Evolutionary conservation across 2,888 invertebrate species (phyloP).

Genomic region (Clistopyga incitator): DNA sequence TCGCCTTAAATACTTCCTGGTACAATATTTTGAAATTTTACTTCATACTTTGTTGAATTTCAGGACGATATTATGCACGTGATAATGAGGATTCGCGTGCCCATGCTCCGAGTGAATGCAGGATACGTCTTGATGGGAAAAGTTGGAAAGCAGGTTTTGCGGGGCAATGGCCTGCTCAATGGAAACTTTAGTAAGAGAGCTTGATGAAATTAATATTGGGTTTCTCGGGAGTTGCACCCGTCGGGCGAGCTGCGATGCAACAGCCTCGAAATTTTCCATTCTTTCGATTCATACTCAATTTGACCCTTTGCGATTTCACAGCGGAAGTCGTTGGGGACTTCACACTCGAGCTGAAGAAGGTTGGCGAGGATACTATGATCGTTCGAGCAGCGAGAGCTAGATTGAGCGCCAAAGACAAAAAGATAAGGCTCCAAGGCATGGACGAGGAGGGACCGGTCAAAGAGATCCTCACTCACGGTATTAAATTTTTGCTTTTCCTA

Average conservation of each 20-base stretch:
- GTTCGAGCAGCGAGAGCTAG: slow-evolving; percentile 81
- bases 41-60: slow-evolving; percentile 49
- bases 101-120: slow-evolving; percentile 77
- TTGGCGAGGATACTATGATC: slow-evolving; percentile 75
- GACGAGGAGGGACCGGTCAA: slow-evolving; percentile 79
- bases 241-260: background rate
- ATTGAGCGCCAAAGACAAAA: slow-evolving; percentile 74
- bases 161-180: slow-evolving; percentile 78
- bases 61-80: slow-evolving; percentile 83
- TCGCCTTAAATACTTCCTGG: slow-evolving; percentile 31
- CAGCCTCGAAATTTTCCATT: slow-evolving; percentile 27
- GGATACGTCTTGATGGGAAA: slow-evolving; percentile 79
- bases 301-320: slow-evolving; percentile 58
- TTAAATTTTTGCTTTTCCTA: slow-evolving; percentile 45
- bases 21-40: background rate
- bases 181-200: slow-evolving; percentile 81
- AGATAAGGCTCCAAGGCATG: slow-evolving; percentile 79
- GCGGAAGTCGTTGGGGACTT: slow-evolving; percentile 81
- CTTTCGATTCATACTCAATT: slow-evolving; percentile 29
- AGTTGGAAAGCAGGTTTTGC: slow-evolving; percentile 78
- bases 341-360: slow-evolving; percentile 80
- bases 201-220: slow-evolving; percentile 24
- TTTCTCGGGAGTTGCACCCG: background rate
- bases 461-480: slow-evolving; percentile 79
- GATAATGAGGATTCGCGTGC: slow-evolving; percentile 79